Conservation (phyloP, 2,797 vertebrate species). For the Microtus agrestis region DNA sequence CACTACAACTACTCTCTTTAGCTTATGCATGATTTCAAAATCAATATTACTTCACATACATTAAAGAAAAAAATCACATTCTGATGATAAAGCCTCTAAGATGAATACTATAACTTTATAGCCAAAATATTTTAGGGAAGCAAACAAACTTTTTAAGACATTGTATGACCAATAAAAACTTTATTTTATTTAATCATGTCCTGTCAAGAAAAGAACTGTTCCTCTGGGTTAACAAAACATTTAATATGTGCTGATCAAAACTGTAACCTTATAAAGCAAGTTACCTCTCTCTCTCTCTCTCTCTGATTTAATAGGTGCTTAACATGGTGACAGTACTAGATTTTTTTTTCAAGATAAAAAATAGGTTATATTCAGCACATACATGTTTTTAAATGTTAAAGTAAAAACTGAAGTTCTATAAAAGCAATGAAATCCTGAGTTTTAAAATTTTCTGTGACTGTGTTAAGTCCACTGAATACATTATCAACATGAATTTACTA, state of each 20-base stretch:
- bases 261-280: constrained; percentile 44
- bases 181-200: constrained; percentile 50
- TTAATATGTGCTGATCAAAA: constrained; percentile 63
- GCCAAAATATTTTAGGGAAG: constrained; percentile 63
- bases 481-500: constrained; percentile 70
- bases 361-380: constrained; percentile 62
- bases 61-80: constrained; percentile 70
- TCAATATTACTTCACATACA: constrained; percentile 68
- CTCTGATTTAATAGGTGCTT: constrained; percentile 66
- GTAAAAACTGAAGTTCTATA: background rate
- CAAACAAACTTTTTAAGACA: constrained; percentile 58
- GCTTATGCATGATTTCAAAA: constrained; percentile 73
- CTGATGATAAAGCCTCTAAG: constrained; percentile 69
- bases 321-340: constrained; percentile 54
- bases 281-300: background rate
- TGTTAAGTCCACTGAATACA: constrained; percentile 62
- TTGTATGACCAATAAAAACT: constrained; percentile 54
- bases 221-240: constrained; percentile 44
- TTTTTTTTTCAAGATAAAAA: constrained; percentile 45
- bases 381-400: too few species aligned
- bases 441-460: constrained; percentile 21
- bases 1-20: constrained; percentile 67
- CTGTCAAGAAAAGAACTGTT: constrained; percentile 62
- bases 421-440: constrained; percentile 58
- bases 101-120: constrained; percentile 72